These are phyloP conservation scores for Corythornis vintsioides DNA, from an alignment of 2,113 vertebrate genomes.

Conservation along the genomic window DNA sequence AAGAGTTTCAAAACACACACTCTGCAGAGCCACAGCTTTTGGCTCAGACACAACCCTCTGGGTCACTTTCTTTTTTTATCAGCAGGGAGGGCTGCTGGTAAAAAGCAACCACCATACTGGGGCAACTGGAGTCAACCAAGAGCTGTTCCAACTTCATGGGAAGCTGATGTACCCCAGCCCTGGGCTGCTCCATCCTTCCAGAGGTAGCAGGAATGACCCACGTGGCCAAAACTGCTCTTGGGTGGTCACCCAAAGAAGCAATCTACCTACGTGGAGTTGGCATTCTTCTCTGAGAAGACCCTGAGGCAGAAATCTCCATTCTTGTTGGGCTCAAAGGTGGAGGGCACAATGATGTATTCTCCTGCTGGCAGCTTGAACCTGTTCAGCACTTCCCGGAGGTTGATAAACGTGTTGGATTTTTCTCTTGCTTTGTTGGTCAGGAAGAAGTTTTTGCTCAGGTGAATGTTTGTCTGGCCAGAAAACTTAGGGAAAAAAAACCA, in stretches of 20 bases:
- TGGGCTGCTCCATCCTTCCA: neutral
- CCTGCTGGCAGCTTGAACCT: conserved; percentile 89
- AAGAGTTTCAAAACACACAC: neutral
- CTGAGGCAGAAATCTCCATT: conserved; percentile 92
- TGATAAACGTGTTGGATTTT: conserved; percentile 90
- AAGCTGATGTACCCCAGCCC: neutral
- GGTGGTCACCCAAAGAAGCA: neutral
- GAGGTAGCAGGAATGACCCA: neutral
- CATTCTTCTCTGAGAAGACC: conserved; percentile 91
- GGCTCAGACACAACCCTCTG: neutral
- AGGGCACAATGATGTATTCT: conserved; percentile 90
- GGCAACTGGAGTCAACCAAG: neutral
- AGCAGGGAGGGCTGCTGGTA: neutral
- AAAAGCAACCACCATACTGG: neutral
- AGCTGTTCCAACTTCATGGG: neutral
- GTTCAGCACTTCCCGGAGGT: conserved; percentile 89
- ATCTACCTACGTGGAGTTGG: conserved; percentile 79
- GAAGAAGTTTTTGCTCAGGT: conserved; percentile 93
- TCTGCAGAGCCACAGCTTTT: neutral
- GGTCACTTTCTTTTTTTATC: neutral
- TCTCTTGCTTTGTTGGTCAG: conserved; percentile 87
- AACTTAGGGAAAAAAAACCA: conserved; percentile 65
- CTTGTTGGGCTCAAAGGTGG: conserved; percentile 90
- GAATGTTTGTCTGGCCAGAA: conserved; percentile 83
- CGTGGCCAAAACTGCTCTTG: rapidly evolving